phyloP scores from a whole-genome alignment of 2,888 invertebrate genomes.

The Nymphalis urticae region DNA sequence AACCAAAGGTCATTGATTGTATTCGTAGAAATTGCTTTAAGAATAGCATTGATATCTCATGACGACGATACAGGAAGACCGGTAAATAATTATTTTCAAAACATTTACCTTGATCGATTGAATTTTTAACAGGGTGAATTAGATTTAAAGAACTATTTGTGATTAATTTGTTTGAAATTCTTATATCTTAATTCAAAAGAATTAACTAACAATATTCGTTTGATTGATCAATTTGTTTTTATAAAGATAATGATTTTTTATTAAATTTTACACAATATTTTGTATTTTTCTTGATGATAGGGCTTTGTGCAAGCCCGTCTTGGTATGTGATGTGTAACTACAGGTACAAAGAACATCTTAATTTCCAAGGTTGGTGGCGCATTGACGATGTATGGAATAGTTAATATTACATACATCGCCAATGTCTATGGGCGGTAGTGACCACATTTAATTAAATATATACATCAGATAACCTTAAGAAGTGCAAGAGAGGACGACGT shows the following conservation, averaged over 20 bases:
- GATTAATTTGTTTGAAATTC: conserved; percentile 27
- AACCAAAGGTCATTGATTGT: conserved; percentile 63
- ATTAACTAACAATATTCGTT: conserved; percentile 4
- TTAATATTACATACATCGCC: no score
- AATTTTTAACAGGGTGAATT: conserved; percentile 31
- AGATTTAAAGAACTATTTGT: conserved; percentile 26
- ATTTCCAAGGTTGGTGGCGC: no score
- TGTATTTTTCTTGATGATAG: no score
- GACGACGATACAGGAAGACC: conserved; percentile 46
- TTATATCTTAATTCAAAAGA: conserved; percentile 15
- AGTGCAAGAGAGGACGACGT: no score
- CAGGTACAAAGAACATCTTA: no score
- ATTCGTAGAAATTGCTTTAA: conserved; percentile 50
- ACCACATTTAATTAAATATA: no score
- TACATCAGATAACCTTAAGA: no score
- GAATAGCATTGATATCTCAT: conserved; percentile 49
- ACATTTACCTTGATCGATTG: conserved; percentile 42
- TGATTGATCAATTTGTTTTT: background rate
- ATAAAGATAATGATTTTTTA: background rate
- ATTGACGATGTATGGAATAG: no score
- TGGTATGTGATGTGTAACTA: no score
- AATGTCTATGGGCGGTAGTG: no score
- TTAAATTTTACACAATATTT: no score
- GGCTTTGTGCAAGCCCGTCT: no score
- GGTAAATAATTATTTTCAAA: conserved; percentile 48